phyloP scores from a whole-genome alignment of 2,888 invertebrate genomes.

The Hymenopus coronatus region DNA sequence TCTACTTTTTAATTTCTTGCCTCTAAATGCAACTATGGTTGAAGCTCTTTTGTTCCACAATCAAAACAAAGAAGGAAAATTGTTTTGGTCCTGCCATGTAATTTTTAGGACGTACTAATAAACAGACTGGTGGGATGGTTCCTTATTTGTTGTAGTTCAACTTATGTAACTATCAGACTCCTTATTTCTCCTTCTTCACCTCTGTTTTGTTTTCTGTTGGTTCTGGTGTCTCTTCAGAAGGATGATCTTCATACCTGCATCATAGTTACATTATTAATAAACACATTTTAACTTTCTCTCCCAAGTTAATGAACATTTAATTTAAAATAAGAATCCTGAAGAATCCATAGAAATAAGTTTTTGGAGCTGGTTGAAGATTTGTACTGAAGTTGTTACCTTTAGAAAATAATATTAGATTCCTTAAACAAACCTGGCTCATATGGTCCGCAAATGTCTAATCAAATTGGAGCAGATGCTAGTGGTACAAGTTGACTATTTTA shows the following conservation, averaged over 20 bases:
- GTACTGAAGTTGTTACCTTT: no score
- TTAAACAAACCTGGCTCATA: no score
- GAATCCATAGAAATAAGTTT: no score
- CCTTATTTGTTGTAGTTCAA: neutral
- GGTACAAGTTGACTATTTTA: no score
- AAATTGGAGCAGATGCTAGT: no score
- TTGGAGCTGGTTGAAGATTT: no score
- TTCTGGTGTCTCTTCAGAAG: slow-evolving; percentile 51
- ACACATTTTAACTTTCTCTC: neutral
- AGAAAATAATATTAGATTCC: no score
- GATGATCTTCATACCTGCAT: slow-evolving; percentile 68
- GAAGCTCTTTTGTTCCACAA: neutral
- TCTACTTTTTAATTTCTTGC: neutral
- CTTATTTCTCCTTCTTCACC: slow-evolving; percentile 43
- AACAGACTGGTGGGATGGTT: neutral
- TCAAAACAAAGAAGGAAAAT: neutral
- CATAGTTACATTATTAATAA: slow-evolving; percentile 18
- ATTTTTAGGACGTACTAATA: neutral
- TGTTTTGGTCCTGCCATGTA: neutral
- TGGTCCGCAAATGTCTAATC: no score
- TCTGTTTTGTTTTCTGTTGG: slow-evolving; percentile 44
- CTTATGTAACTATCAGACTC: neutral
- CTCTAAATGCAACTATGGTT: neutral
- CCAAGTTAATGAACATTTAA: no score
- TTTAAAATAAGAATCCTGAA: no score